Evolutionary conservation across 1,140 invertebrate genomes (phyloP), one percentile per base, ranked within the genome.

Genomic region (Drosophila nigrodunni): DNA sequence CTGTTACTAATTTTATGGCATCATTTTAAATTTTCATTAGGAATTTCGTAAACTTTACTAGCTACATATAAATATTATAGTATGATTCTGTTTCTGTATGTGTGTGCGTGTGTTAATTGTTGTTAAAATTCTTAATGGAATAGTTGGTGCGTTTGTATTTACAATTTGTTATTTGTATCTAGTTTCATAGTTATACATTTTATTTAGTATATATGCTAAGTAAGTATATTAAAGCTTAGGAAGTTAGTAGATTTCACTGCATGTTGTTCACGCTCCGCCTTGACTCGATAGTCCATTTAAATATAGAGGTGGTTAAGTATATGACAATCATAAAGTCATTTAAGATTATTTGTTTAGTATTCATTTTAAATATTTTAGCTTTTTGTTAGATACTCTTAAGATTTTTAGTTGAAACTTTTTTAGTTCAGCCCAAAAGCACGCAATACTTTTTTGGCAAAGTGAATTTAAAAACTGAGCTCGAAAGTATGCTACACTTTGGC

Each of bases 111-210:
- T 80, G 62, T 59, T 72, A 71, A 74, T 41, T 68, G 47, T 78
- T 83, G 59, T 83, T 86, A 90, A 90, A 90, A 86, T 44, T 80
- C 87, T 90, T 90, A 87, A 90, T 86, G 81, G 58, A 81, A 69
- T 90, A 90, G 75, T 90, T 90, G 86, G 85, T 89, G 85, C 85
- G 86, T 87, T 87, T 82, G 69, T 89, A 89, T 89, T 67, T 89
- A 89, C 85, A 89, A 74, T 71, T 89, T 90, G 80, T 85, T 81
- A 49, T 76, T 74, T 70, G 61, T 85, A 60, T 75, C 70, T 86
- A 78, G 65, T 71, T 58, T 30, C 25, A 30, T 30, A 30, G 25
- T 30, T 30, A 30, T 30, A 30, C 25, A 54, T 61, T 81, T 55
- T 62, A 18, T 47, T 52, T 54, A 52, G 52, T 62, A 34, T 61